phyloP scores from a whole-genome alignment of 2,888 invertebrate genomes.

The Stenchaetothrips biformis region DNA sequence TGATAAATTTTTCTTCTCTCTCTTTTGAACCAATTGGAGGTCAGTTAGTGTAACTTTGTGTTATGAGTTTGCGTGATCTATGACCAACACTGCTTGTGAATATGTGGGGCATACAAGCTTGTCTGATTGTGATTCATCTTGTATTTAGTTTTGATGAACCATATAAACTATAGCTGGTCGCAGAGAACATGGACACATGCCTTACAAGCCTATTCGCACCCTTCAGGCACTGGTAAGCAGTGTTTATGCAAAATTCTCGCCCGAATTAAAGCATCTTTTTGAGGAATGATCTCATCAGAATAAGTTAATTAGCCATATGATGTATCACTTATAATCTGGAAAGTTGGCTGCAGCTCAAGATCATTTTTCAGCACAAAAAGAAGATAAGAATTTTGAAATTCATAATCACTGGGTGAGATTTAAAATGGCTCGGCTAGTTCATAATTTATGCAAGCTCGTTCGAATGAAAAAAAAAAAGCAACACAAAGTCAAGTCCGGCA shows the following conservation, averaged over 20 bases:
- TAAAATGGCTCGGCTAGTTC: not conserved
- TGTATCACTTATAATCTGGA: too few species aligned
- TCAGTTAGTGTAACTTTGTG: not conserved
- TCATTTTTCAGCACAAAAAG: too few species aligned
- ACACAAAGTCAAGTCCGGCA: not conserved
- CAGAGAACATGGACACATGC: not conserved
- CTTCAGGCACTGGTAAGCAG: not conserved
- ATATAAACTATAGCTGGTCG: not conserved
- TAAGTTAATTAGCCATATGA: too few species aligned
- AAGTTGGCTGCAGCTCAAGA: too few species aligned
- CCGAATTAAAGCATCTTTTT: not conserved
- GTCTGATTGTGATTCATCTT: too few species aligned
- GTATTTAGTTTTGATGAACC: too few species aligned
- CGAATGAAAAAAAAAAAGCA: not conserved
- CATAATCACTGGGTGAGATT: too few species aligned
- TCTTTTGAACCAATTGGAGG: conserved; percentile 8
- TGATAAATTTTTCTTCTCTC: conserved; percentile 10
- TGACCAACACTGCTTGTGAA: not conserved
- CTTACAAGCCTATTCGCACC: not conserved
- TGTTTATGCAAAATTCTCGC: not conserved
- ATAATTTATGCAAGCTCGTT: not conserved
- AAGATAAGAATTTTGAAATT: too few species aligned
- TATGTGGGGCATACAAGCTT: not conserved
- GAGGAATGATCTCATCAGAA: too few species aligned
- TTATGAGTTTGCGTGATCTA: too few species aligned